Conservation (phyloP, 2,113 vertebrate species). For the Carassius gibelio region DNA sequence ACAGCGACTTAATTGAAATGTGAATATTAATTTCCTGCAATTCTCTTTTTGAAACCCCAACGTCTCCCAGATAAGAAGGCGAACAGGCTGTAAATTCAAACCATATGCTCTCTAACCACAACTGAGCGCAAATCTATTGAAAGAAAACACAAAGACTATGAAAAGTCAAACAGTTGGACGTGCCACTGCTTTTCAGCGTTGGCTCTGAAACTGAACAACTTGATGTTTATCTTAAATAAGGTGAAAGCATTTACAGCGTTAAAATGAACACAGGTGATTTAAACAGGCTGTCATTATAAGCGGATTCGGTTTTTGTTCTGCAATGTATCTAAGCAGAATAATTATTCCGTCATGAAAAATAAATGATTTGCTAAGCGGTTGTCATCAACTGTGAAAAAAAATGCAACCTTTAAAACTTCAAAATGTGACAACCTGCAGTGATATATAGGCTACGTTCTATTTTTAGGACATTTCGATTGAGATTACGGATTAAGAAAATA, state of each 20-base stretch:
- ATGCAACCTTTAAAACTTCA: neutral
- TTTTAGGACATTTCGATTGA: neutral
- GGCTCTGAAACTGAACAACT: neutral
- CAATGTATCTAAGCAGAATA: neutral
- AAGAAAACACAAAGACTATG: slow-evolving; percentile 7
- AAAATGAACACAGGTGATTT: neutral
- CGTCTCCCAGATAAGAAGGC: slow-evolving; percentile 17
- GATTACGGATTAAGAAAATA: neutral
- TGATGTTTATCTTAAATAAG: slow-evolving; percentile 9
- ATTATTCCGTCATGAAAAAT: neutral
- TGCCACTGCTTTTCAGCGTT: neutral
- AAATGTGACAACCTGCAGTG: neutral
- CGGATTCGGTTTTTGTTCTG: neutral
- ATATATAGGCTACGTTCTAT: no score
- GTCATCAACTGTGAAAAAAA: neutral
- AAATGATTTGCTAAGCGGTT: neutral
- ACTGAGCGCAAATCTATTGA: neutral
- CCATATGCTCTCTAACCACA: slow-evolving; percentile 25
- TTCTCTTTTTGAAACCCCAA: slow-evolving; percentile 21
- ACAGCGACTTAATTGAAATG: slow-evolving; percentile 46
- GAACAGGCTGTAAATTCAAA: slow-evolving; percentile 29
- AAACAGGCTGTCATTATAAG: neutral
- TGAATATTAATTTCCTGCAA: slow-evolving; percentile 52
- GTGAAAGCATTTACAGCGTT: neutral
- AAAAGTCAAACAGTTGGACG: slow-evolving; percentile 1